Percentiles rank a stretch among this genome's conserved stretches.
These are phyloP conservation scores for Rugalucina vietnamica DNA, from an alignment of 2,888 invertebrate genomes.

Conservation along the genomic window DNA sequence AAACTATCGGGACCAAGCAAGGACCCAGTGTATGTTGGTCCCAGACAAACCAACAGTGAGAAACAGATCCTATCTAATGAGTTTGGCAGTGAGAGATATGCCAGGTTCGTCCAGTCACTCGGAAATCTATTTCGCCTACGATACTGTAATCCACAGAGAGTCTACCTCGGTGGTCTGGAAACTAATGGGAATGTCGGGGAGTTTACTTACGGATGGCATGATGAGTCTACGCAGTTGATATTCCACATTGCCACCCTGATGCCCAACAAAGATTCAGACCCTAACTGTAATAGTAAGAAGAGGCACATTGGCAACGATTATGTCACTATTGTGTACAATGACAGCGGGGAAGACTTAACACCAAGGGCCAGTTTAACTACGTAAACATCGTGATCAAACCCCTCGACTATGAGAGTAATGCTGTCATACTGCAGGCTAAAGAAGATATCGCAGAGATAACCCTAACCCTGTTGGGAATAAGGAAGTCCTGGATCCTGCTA, in stretches of 20 bases:
- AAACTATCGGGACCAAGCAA: too few species aligned
- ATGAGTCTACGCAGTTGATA: slow-evolving; percentile 96
- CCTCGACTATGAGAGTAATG: slow-evolving; percentile 92
- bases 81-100: slow-evolving; percentile 93
- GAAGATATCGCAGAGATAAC: too few species aligned
- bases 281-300: slow-evolving; percentile 95
- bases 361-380: slow-evolving; percentile 97
- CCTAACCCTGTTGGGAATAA: too few species aligned
- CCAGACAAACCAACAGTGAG: slow-evolving; percentile 90
- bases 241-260: slow-evolving; percentile 99
- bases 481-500: too few species aligned
- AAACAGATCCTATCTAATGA: slow-evolving; percentile 94
- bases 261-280: slow-evolving; percentile 94
- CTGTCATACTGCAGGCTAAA: slow-evolving; percentile 91
- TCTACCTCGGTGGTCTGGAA: slow-evolving; percentile 93
- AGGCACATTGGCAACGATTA: slow-evolving; percentile 98
- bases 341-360: slow-evolving; percentile 96
- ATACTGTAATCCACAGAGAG: slow-evolving; percentile 88
- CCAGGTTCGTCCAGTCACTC: slow-evolving; percentile 92
- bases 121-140: slow-evolving; percentile 93
- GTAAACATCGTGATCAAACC: slow-evolving; percentile 97
- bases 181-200: slow-evolving; percentile 92
- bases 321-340: slow-evolving; percentile 98
- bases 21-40: too few species aligned
- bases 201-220: slow-evolving; percentile 97